Conservation (phyloP, 2,113 vertebrate genomes). For the Herpetotheres cachinnans region DNA sequence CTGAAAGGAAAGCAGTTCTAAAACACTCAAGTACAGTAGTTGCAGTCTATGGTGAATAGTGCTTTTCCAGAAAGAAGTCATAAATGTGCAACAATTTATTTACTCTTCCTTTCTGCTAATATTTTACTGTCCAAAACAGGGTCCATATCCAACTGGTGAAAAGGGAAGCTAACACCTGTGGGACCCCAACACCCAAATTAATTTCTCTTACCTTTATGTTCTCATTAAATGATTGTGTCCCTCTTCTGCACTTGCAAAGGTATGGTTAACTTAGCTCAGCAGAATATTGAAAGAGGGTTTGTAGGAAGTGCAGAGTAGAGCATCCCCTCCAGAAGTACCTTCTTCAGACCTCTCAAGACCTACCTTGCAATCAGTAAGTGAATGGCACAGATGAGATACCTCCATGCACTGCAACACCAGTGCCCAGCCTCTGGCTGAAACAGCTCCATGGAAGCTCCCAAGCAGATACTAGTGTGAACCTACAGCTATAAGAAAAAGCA, state of each 20-base stretch:
- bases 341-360: neutral
- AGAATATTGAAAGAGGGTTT: neutral
- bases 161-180: neutral
- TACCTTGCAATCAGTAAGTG: neutral
- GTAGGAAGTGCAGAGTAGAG: neutral
- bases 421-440: neutral
- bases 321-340: rapidly evolving
- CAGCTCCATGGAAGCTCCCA: neutral
- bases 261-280: neutral
- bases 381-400: neutral
- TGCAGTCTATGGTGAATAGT: neutral
- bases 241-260: neutral
- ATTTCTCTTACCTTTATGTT: neutral
- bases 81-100: neutral
- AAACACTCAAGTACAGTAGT: neutral
- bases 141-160: neutral
- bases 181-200: neutral
- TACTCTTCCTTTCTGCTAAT: neutral
- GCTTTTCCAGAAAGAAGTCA: slow-evolving; percentile 14
- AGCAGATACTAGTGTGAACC: neutral
- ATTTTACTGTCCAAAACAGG: neutral
- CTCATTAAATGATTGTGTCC: neutral
- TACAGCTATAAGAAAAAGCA: neutral
- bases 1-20: neutral
- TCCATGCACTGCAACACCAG: neutral